Conservation (phyloP, 2,113 vertebrate species). For the Corapipo altera region DNA sequence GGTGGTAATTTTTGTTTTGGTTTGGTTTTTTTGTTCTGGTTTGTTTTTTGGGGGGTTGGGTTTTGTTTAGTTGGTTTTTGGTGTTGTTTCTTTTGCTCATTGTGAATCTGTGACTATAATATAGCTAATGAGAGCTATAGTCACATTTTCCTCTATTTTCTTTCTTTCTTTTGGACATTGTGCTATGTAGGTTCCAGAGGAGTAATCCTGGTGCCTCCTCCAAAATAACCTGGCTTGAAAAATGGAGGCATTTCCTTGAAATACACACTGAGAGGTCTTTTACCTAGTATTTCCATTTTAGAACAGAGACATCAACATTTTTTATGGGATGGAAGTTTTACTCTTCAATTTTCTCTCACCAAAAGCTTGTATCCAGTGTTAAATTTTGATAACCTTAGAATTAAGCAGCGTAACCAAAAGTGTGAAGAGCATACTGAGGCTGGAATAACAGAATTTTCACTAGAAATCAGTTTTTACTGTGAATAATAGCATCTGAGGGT, state of each 20-base stretch:
- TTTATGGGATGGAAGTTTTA: neutral
- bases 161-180: neutral
- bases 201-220: neutral
- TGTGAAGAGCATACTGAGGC: neutral
- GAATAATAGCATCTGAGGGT: neutral
- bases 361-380: neutral
- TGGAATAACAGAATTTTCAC: neutral
- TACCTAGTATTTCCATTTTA: neutral
- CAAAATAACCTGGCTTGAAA: neutral
- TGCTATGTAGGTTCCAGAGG: neutral
- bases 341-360: neutral
- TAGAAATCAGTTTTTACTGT: neutral
- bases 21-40: neutral
- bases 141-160: neutral
- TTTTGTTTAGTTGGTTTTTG: neutral
- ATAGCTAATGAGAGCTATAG: neutral
- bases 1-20: neutral
- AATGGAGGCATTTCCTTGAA: neutral
- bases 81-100: neutral
- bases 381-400: neutral
- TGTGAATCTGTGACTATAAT: neutral
- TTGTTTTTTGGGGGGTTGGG: neutral
- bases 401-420: neutral
- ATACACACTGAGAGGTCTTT: neutral
- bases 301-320: neutral